Evolutionary conservation across 2,113 vertebrate genomes (phyloP).

Genomic region (Corynorhinus townsendii): DNA sequence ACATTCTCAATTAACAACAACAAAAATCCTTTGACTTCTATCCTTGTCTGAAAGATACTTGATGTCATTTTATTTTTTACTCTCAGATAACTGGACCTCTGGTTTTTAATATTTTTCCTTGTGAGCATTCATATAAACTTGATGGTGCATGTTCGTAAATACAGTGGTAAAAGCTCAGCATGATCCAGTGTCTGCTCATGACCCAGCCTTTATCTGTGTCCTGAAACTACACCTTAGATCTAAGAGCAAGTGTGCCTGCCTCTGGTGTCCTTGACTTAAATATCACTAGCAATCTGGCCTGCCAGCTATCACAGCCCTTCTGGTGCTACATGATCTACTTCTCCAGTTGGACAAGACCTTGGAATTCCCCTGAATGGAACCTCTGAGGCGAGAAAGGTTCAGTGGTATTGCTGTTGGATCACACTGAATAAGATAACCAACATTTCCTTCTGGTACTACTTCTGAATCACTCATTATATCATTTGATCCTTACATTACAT

Average conservation of each 20-base stretch:
- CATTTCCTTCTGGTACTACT: background rate
- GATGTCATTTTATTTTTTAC: constrained; percentile 4
- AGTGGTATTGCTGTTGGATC: constrained; percentile 18
- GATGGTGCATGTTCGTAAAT: background rate
- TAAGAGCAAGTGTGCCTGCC: background rate
- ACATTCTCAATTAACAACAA: background rate
- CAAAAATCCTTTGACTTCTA: background rate
- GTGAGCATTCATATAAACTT: background rate
- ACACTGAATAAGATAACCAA: background rate
- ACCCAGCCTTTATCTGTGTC: background rate
- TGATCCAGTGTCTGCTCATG: background rate
- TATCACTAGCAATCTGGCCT: background rate
- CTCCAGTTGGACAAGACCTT: constrained; percentile 33
- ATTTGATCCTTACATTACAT: background rate
- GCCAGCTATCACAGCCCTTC: background rate
- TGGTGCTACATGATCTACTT: constrained; percentile 32
- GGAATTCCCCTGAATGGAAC: constrained; percentile 51
- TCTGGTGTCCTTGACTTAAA: background rate
- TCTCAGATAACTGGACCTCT: background rate
- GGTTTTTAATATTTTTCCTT: background rate
- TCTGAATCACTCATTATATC: background rate
- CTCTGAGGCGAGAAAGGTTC: background rate
- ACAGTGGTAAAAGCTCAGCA: background rate
- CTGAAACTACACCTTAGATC: background rate
- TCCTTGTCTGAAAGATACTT: background rate